Conservation (phyloP, 2,113 vertebrate genomes). For the Holacanthus passer region DNA sequence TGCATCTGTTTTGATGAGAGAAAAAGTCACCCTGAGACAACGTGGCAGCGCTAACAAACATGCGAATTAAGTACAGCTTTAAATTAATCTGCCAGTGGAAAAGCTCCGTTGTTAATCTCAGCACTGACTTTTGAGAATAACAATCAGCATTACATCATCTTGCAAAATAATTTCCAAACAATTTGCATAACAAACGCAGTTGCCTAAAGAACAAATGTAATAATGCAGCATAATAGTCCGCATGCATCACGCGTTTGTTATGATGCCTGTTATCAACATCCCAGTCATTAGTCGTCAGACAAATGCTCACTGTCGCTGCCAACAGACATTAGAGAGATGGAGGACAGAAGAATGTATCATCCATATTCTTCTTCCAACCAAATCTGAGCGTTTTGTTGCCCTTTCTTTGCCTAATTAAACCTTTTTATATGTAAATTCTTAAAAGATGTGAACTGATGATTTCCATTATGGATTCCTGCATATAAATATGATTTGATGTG, state of each 20-base stretch:
- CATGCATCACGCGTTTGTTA: constrained; percentile 65
- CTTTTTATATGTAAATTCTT: constrained; percentile 22
- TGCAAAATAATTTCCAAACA: constrained; percentile 42
- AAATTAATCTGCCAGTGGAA: constrained; percentile 27
- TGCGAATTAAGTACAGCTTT: neutral
- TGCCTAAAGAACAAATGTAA: constrained; percentile 57
- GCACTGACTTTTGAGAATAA: constrained; percentile 22
- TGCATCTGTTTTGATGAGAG: constrained; percentile 23
- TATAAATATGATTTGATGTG: constrained; percentile 3
- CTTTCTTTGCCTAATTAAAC: constrained; percentile 39
- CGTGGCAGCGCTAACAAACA: neutral
- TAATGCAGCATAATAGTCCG: constrained; percentile 53
- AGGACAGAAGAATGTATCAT: constrained; percentile 46
- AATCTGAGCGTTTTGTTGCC: constrained; percentile 33
- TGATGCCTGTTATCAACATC: constrained; percentile 62
- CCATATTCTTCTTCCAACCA: constrained; percentile 45
- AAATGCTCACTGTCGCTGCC: constrained; percentile 61
- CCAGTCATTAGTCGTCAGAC: constrained; percentile 69
- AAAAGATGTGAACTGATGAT: constrained; percentile 19
- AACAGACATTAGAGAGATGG: constrained; percentile 57
- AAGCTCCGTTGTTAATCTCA: neutral
- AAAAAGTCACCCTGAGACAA: constrained; percentile 17
- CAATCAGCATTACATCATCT: constrained; percentile 38
- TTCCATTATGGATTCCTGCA: neutral
- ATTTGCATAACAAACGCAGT: constrained; percentile 38